A percentile compares a stretch with the other conserved stretches of the same genome.
Evolutionary conservation across 1,140 invertebrate species (phyloP).

Genomic region (Diploscapter pachys): DNA sequence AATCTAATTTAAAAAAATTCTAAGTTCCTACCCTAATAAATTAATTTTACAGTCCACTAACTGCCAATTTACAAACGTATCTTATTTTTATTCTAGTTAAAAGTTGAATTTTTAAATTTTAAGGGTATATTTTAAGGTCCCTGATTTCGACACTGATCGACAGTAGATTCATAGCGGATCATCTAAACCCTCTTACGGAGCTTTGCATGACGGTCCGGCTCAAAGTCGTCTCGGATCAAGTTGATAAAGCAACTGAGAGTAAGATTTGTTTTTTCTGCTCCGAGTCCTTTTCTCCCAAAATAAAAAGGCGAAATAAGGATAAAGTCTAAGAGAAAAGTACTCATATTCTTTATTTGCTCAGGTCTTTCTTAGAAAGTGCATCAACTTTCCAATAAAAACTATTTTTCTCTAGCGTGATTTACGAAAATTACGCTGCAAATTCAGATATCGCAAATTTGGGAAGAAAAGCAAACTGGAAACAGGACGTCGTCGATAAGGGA

Average conservation of each 20-base stretch:
- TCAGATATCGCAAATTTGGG: slow-evolving; percentile 42
- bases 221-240: slow-evolving; percentile 42
- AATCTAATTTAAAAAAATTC: too few relatives aligned
- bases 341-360: too few relatives aligned
- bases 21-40: too few relatives aligned
- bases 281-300: neutral
- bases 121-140: slow-evolving; percentile 16
- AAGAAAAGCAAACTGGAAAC: slow-evolving; percentile 52
- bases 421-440: slow-evolving; percentile 12
- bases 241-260: slow-evolving; percentile 39
- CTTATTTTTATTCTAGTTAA: slow-evolving; percentile 13
- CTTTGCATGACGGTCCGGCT: slow-evolving; percentile 53
- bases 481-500: slow-evolving; percentile 44
- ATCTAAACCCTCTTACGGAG: slow-evolving; percentile 52
- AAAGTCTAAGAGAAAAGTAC: slow-evolving; percentile 22
- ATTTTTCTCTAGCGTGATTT: slow-evolving; percentile 21
- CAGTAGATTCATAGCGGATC: slow-evolving; percentile 41
- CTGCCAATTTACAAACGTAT: neutral
- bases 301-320: neutral
- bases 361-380: too few relatives aligned
- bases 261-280: neutral
- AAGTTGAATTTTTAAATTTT: slow-evolving; percentile 21
- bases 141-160: slow-evolving; percentile 47
- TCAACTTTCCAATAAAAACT: too few relatives aligned
- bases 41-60: neutral